phyloP scores from a whole-genome alignment of 2,888 invertebrate species.

The Esperia sulphurella region DNA sequence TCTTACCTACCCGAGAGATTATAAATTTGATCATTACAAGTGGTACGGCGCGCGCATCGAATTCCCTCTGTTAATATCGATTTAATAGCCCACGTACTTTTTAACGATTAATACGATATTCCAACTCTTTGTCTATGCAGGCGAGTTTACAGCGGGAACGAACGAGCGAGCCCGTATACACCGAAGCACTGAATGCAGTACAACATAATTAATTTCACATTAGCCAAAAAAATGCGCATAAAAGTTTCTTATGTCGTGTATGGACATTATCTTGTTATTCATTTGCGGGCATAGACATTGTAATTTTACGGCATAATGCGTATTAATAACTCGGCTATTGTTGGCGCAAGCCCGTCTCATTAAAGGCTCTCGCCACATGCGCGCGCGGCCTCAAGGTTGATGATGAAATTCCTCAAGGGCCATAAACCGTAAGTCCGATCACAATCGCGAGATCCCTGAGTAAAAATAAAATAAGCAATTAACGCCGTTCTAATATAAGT shows the following conservation, averaged over 20 bases:
- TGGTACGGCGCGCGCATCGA: slow-evolving; percentile 65
- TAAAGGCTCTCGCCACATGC: slow-evolving; percentile 25
- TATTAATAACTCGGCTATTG: slow-evolving; percentile 41
- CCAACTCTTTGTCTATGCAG: slow-evolving; percentile 47
- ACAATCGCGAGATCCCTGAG: slow-evolving; percentile 34
- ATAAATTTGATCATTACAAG: slow-evolving; percentile 76
- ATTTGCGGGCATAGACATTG: slow-evolving; percentile 42
- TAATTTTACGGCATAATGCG: slow-evolving; percentile 50
- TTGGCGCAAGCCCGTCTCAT: slow-evolving; percentile 32
- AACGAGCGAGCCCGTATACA: slow-evolving; percentile 18
- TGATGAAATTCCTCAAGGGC: slow-evolving; percentile 44
- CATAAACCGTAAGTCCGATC: slow-evolving; percentile 38
- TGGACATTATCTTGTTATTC: slow-evolving; percentile 34
- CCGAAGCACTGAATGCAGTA: slow-evolving; percentile 31
- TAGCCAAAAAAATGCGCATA: slow-evolving; percentile 25
- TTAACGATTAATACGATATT: slow-evolving; percentile 53
- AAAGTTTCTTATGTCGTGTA: slow-evolving; percentile 22
- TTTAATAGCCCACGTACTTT: slow-evolving; percentile 62
- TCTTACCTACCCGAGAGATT: slow-evolving; percentile 74
- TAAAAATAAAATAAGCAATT: slow-evolving; percentile 45
- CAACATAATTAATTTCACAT: slow-evolving; percentile 19
- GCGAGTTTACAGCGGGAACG: slow-evolving; percentile 27
- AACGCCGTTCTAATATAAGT: slow-evolving; percentile 40
- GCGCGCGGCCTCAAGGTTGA: slow-evolving; percentile 29
- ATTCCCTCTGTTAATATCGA: slow-evolving; percentile 68